Evolutionary conservation across 2,888 invertebrate genomes (phyloP).

Genomic region (Perizoma flavofasciatum): DNA sequence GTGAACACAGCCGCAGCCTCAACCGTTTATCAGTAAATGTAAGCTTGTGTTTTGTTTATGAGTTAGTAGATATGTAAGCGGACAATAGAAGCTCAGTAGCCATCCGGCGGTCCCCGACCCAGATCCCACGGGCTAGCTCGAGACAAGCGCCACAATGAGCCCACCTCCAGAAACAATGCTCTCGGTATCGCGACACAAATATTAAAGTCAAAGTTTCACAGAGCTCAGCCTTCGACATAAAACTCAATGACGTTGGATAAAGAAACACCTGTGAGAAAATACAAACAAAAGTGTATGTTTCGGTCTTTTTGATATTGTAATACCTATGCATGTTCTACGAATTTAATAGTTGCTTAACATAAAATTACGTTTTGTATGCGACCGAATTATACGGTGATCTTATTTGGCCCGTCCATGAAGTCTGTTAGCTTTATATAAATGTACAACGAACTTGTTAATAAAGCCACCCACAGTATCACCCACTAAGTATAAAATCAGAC

Average conservation of each 20-base stretch:
- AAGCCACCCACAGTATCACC: conserved; percentile 32
- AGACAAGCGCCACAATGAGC: conserved; percentile 63
- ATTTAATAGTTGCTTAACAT: conserved; percentile 48
- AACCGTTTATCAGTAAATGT: conserved; percentile 75
- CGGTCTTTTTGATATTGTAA: conserved; percentile 41
- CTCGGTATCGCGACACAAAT: conserved; percentile 71
- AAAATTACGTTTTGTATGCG: conserved; percentile 44
- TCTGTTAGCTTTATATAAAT: conserved; percentile 24
- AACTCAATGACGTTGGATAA: conserved; percentile 71
- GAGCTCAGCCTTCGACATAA: conserved; percentile 75
- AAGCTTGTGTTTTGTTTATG: conserved; percentile 70
- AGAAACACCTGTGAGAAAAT: conserved; percentile 80
- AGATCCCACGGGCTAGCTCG: conserved; percentile 74
- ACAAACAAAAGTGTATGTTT: conserved; percentile 66
- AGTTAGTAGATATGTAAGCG: conserved; percentile 41
- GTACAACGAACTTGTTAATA: conserved; percentile 25
- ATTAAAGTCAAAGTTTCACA: conserved; percentile 76
- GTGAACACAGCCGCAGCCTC: conserved; percentile 77
- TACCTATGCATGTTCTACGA: conserved; percentile 39
- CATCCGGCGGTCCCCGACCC: conserved; percentile 66
- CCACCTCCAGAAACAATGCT: conserved; percentile 70
- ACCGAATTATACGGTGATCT: conserved; percentile 39
- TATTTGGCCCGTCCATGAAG: conserved; percentile 34
- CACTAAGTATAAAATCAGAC: conserved; percentile 18
- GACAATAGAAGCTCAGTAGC: conserved; percentile 51